Percentiles rank a stretch among this genome's conserved stretches.
Conservation (phyloP, 2,113 vertebrate genomes). For the Thamnaconus septentrionalis region DNA sequence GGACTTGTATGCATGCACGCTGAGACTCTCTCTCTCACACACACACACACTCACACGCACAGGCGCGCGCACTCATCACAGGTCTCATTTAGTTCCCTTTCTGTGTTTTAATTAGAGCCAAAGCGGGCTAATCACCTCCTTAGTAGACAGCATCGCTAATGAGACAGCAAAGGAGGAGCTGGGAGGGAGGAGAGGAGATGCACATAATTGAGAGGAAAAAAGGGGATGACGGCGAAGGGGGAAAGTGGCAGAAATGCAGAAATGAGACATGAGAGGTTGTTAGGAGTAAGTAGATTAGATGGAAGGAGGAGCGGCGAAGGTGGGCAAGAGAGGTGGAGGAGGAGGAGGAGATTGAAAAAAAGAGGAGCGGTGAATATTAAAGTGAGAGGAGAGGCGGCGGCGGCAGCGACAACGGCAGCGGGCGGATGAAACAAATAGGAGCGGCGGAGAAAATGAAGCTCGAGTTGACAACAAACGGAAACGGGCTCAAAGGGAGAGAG, state of each 20-base stretch:
- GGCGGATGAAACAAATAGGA: constrained; percentile 51
- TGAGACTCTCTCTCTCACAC: too few relatives aligned
- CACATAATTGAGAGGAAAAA: constrained; percentile 52
- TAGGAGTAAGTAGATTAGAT: constrained; percentile 52
- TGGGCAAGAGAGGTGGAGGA: constrained; percentile 1
- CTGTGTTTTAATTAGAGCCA: constrained; percentile 70
- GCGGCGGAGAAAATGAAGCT: constrained; percentile 37
- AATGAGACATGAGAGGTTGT: constrained; percentile 53
- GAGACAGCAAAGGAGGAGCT: constrained; percentile 67
- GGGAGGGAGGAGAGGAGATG: constrained; percentile 35
- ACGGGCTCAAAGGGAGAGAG: constrained; percentile 21
- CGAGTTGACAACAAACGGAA: constrained; percentile 49
- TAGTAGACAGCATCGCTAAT: constrained; percentile 72
- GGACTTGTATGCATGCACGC: neutral
- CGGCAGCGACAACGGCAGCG: constrained; percentile 2
- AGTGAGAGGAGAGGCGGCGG: neutral
- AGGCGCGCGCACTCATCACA: constrained; percentile 58
- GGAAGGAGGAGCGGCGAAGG: constrained; percentile 15
- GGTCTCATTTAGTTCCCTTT: constrained; percentile 71
- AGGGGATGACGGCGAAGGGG: constrained; percentile 11
- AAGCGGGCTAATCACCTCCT: constrained; percentile 72
- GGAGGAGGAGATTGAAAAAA: constrained; percentile 2
- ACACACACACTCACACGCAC: neutral
- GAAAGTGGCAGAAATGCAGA: constrained; percentile 46
- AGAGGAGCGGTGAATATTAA: constrained; percentile 1